A percentile compares a stretch with the other conserved stretches of the same genome.
Evolutionary conservation across 1,140 invertebrate genomes (phyloP).

Genomic region (Aphelenchoides fujianensis): DNA sequence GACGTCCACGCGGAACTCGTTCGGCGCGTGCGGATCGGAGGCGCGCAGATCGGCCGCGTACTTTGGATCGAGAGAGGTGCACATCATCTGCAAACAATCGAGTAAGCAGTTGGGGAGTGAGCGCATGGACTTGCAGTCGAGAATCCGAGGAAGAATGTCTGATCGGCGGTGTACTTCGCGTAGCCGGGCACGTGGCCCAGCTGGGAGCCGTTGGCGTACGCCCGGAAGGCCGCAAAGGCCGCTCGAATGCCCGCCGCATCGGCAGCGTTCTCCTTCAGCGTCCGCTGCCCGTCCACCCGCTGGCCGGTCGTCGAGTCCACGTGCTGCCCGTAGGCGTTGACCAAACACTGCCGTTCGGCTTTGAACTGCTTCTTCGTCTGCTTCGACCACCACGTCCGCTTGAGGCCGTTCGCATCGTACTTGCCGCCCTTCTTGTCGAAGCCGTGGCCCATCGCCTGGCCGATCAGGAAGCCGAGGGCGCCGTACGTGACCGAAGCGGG

Average conservation of each 20-base stretch:
- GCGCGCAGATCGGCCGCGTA: constrained; percentile 65
- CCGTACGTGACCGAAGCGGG: constrained; percentile 63
- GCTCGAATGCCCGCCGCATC: constrained; percentile 68
- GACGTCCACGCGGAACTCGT: constrained; percentile 73
- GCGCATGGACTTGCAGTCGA: background rate
- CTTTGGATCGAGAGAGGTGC: background rate
- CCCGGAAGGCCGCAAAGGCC: constrained; percentile 23
- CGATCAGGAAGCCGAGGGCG: constrained; percentile 66
- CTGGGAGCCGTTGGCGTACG: constrained; percentile 5
- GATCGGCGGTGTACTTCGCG: constrained; percentile 33
- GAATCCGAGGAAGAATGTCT: constrained; percentile 37
- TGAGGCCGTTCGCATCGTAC: constrained; percentile 82
- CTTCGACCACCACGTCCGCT: constrained; percentile 77
- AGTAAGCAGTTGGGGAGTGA: background rate
- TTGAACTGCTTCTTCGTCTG: constrained; percentile 26
- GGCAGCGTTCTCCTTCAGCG: constrained; percentile 72
- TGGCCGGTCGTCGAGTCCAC: constrained; percentile 10
- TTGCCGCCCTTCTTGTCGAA: constrained; percentile 62
- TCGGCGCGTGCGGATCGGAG: constrained; percentile 76
- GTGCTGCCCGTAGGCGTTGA: constrained; percentile 29
- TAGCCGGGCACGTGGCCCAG: constrained; percentile 9
- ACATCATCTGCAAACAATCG: constrained; percentile 29
- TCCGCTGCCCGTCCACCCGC: constrained; percentile 70
- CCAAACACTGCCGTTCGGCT: constrained; percentile 28
- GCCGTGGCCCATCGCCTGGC: constrained; percentile 67